Evolutionary conservation across 2,113 vertebrate species (phyloP), one percentile per base, ranked within the genome.

Genomic region (Callipepla californica): DNA sequence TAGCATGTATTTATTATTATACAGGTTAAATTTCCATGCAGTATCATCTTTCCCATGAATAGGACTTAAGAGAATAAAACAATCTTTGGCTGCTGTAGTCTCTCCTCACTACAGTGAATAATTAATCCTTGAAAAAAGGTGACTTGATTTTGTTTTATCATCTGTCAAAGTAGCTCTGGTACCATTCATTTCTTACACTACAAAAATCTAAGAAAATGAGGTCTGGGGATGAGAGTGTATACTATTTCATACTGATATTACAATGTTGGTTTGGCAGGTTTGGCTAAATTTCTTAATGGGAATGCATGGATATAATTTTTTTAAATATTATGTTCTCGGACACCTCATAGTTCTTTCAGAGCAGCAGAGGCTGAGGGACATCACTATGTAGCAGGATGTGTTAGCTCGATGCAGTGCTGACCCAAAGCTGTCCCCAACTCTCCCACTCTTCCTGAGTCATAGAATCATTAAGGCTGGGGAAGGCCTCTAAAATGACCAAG

Each of bases 381-480:
- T 40, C 9, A 22, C 65, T 40, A 26, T 15, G 14, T 14, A 30
- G 4, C 22, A 65, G 32, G 17, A 23, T 73, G 9, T 0, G 0
- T 58, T 55, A 45, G 1, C 38, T 6, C 62, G 34, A 50, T 50
- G 73, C 34, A 38, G 30, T 55, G 55, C 34, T 20, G 34, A 67
- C 22, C 8, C 65, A 57, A 65, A 65, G 12, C 40, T 59, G 11
- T 34, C 69, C 19, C 5, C 5, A 87, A 59, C 26, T 65, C 32
- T 8, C 4, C 19, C 3, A 1, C 8, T 65, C 17, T 18, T 65
- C 45, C 22, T 25, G 8, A 51, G 15, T 51, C 50, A 28, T 51
- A 28, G 50, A 51, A 51, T 28, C 25, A 28, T 51, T 26, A 28
- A 26, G 50, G 13, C 28, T 51, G 7, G 25, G 13, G 15, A 26